phyloP scores from a whole-genome alignment of 2,113 vertebrate genomes.

The Phrynosoma platyrhinos region DNA sequence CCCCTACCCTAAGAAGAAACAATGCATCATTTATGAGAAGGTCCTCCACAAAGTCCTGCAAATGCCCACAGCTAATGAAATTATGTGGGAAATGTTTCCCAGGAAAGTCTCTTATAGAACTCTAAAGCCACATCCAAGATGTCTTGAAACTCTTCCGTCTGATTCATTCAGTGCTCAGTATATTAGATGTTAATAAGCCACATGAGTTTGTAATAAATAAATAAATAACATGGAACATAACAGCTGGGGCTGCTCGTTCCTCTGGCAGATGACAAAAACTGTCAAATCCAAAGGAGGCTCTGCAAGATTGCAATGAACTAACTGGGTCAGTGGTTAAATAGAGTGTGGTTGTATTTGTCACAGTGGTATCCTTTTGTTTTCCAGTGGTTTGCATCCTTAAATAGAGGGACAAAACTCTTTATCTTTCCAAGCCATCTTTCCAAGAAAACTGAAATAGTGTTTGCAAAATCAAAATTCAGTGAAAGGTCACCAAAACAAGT shows the following conservation, averaged over 20 bases:
- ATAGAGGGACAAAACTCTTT: neutral
- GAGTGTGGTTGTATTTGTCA: constrained; percentile 16
- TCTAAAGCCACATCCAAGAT: constrained; percentile 49
- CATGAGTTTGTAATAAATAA: constrained; percentile 63
- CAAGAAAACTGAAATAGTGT: neutral
- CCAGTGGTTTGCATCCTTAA: neutral
- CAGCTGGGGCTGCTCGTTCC: constrained; percentile 68
- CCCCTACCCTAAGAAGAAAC: constrained; percentile 38
- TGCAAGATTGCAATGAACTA: constrained; percentile 47
- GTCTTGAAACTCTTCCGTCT: constrained; percentile 65
- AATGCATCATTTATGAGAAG: constrained; percentile 49
- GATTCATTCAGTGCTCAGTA: constrained; percentile 38
- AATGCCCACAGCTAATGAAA: constrained; percentile 55
- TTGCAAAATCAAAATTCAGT: neutral
- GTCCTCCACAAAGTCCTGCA: constrained; percentile 39
- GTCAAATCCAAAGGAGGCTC: constrained; percentile 48
- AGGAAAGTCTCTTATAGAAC: constrained; percentile 41
- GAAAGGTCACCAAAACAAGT: neutral
- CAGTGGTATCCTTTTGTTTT: neutral
- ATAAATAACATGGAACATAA: constrained; percentile 62
- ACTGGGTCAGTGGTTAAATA: constrained; percentile 55
- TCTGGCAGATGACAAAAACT: constrained; percentile 60
- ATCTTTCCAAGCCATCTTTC: neutral
- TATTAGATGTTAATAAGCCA: constrained; percentile 68
- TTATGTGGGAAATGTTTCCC: constrained; percentile 56